These are phyloP conservation scores for Istiophorus platypterus DNA, from an alignment of 2,113 vertebrate species.

Conservation along the genomic window DNA sequence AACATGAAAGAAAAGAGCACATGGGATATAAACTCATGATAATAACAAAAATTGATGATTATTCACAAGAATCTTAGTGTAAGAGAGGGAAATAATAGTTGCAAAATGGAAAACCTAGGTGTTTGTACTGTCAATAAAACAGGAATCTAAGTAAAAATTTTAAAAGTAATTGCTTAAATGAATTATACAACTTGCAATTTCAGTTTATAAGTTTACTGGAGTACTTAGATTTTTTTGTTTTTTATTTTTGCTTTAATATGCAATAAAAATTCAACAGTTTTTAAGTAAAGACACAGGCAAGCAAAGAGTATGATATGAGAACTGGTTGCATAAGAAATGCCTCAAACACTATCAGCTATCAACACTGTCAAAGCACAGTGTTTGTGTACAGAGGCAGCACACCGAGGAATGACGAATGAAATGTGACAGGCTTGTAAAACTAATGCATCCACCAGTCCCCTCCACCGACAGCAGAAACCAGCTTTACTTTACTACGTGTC, in stretches of 20 bases:
- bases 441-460: constrained; percentile 71
- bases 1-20: no score
- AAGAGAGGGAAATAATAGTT: no score
- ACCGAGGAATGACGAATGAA: constrained; percentile 64
- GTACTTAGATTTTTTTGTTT: no score
- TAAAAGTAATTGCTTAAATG: no score
- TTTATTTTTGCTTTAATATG: neutral
- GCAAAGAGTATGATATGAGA: neutral
- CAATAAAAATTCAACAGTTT: neutral
- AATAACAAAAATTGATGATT: no score
- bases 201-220: neutral
- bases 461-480: constrained; percentile 65
- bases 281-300: neutral
- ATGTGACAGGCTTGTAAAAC: constrained; percentile 74
- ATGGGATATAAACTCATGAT: no score
- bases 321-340: constrained; percentile 4
- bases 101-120: no score
- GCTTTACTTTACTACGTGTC: constrained; percentile 69
- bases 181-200: neutral
- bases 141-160: no score
- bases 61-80: no score
- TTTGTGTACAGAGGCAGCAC: constrained; percentile 32
- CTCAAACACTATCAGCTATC: constrained; percentile 29
- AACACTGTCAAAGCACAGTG: constrained; percentile 22
- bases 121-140: no score